Evolutionary conservation across 2,888 invertebrate species (phyloP), one percentile per base, ranked within the genome.

Genomic region (Protula sp.): DNA sequence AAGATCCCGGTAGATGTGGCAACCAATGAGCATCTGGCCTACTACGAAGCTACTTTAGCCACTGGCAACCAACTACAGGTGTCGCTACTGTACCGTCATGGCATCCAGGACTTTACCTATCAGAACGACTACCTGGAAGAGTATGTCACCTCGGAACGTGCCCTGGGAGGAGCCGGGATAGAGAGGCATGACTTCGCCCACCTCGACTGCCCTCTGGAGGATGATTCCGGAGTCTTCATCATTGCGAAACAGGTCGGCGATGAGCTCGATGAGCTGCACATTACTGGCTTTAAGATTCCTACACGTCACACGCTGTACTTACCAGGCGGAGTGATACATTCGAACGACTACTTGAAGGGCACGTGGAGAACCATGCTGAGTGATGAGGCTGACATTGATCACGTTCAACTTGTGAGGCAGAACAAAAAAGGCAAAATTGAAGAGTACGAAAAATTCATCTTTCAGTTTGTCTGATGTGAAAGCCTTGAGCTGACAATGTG

Each of bases 291-390:
- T 38, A 50, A 50, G 24, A 53, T 63, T 22, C 63, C 63, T 2
- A 55, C 57, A 28, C 54, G 55, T 27, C 63, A 63, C 55, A 60
- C 60, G 3, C 45, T 63, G 29, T 63, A 60, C 48, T 48, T 63
- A 3, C 60, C 63, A n/a, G 51, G 45, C 2, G 28, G 30, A 9
- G 31, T 30, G 54, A 57, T 63, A 28, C 63, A 63, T 58, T 52
- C 48, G 52, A 63, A 63, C 30, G 63, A 63, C 58, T 63, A 63
- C 59, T 51, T 63, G 50, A 54, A 58, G 54, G 69, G 69, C 31
- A 69, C 65, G 4, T 69, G 67, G 69, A 50, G 69, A 31, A 69
- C 67, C 22, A 69, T 69, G 67, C 38, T 67, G 31, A 66, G 66
- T 5, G 67, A 67, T 47, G 67, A 66, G 54, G 60, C 67, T 14